Base-by-base conservation (phyloP, 1,140 invertebrate genomes). In the Drosophila carrolli region DNA sequence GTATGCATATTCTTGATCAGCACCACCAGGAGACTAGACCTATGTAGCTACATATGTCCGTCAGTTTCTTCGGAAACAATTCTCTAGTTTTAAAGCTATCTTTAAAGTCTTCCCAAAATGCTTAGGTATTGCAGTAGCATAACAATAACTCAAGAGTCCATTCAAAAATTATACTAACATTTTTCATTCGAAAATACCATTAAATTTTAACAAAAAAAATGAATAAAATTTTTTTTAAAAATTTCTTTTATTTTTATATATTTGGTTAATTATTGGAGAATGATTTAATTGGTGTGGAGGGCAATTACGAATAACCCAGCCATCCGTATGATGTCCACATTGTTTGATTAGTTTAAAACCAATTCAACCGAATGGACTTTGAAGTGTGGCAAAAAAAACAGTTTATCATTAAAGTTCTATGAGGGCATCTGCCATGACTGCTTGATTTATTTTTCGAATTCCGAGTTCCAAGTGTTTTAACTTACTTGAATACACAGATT, bases 381-480 rank as follows among this genome's bases (percentile, higher is more conserved):
- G 10, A 41, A 41, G 38, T 38, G n/a, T 6, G 27, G 10, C 44
- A 19, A 50, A 14, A 50, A 41, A 19, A 9, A 19, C 19, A 35
- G 60, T 43, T 41, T 14, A 13, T 40, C 11, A 32, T 11, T 14
- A 32, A 0, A 8, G 14, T 32, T 27, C 4, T 40, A 10, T 35
- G 13, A 7, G 13, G 44, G 14, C n/a, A 62, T 67, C 44, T 32
- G 44, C 10, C 27, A 23, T 35, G 63, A 35, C 35, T 23, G 50
- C 37, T 40, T n/a, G 13, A 60, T 61, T 23, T 19, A 7, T 3
- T 29, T 46, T 5, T 19, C 19, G 10, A 59, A 46, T 19, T 37
- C 10, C 46, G 35, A 59, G 29, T 7, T 59, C 16, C 65, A 44
- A 53, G 60, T 65, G 40, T 43, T 53, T 6, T n/a, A 44, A 27